Evolutionary conservation across 2,888 invertebrate species (phyloP), one percentile per base, ranked within the genome.

Genomic region (Andricus quercusramuli): DNA sequence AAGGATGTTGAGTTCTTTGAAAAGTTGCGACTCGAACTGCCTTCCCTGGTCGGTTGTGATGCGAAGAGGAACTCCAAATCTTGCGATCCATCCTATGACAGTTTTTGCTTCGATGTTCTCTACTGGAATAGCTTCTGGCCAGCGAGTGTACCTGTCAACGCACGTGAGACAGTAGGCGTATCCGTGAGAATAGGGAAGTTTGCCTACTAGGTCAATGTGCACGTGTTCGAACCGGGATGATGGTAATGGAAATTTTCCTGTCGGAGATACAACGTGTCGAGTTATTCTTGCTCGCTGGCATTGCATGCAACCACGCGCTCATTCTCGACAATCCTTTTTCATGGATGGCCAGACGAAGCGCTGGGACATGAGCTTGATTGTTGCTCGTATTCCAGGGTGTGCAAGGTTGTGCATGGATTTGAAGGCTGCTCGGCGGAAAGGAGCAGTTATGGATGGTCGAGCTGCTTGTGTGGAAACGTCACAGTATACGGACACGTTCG

Each of bases 121-220:
- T 66, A 83, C n/a, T 20, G 25, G 80, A 15, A 80, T 29, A 2
- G 80, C 83, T 62, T 86, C 88, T 9, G 86, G 84, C 86, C 87
- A 88, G 22, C 89, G 83, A 0, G 85, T 80, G 64, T 83, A 85
- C 9, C 90, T 81, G 77, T 90, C 89, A 6, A 90, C 81, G 82
- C 87, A 87, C 0, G 92, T 93, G 6, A 93, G 86, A 37, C 88
- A 88, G 80, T 92, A 93, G 4, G 85, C 79, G 32, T 20, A 80
- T 3, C 82, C 80, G 3, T 76, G 15, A 1, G 79, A 78, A n/a
- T 17, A n/a, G 2, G 80, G 80, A 76, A 81, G 51, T 2, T 67
- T 76, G 1, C 88, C 87, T 32, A 91, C 83, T 3, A 91, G n/a
- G 78, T 93, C 93, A 0, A 91, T 81, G 78, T 92, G 90, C 1